A percentile compares a stretch with the other conserved stretches of the same genome.
Conservation (phyloP, 2,888 invertebrate genomes). For the Tetrapedia diversipes region DNA sequence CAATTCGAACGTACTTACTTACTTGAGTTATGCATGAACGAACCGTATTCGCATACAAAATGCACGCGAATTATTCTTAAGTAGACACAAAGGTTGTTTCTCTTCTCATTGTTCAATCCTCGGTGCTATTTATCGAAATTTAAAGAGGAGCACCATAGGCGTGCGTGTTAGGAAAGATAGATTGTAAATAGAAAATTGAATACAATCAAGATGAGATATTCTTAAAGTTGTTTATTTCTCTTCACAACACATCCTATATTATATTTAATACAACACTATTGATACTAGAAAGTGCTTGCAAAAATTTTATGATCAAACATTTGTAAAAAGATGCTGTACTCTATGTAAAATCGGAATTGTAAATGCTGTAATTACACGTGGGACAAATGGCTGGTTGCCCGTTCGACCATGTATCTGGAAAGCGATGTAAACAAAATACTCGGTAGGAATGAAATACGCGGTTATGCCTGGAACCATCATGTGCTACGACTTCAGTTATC, state of each 20-base stretch:
- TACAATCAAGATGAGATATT: slow-evolving; percentile 45
- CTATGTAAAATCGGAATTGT: slow-evolving; percentile 1
- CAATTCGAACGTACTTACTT: slow-evolving; percentile 9
- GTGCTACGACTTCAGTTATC: slow-evolving; percentile 12
- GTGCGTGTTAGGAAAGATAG: slow-evolving; percentile 38
- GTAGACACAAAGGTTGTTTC: slow-evolving; percentile 36
- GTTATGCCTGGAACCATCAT: slow-evolving; percentile 3
- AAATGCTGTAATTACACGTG: not conserved
- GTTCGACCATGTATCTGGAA: not conserved
- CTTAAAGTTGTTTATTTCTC: slow-evolving; percentile 24
- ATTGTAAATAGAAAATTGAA: slow-evolving; percentile 58
- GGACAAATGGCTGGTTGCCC: not conserved
- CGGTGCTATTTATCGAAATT: slow-evolving; percentile 48
- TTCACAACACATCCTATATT: slow-evolving; percentile 11
- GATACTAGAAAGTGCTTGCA: not conserved
- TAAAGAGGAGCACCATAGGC: slow-evolving; percentile 31
- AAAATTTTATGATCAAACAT: not conserved
- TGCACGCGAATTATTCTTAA: slow-evolving; percentile 21
- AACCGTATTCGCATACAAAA: slow-evolving; percentile 2
- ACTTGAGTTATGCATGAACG: not conserved
- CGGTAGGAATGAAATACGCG: not conserved
- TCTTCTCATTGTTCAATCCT: slow-evolving; percentile 40
- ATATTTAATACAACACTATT: not conserved
- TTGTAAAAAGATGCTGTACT: not conserved
- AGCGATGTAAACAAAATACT: not conserved